Conservation (phyloP, 2,113 vertebrate species). For the Dolichotis patagonum region DNA sequence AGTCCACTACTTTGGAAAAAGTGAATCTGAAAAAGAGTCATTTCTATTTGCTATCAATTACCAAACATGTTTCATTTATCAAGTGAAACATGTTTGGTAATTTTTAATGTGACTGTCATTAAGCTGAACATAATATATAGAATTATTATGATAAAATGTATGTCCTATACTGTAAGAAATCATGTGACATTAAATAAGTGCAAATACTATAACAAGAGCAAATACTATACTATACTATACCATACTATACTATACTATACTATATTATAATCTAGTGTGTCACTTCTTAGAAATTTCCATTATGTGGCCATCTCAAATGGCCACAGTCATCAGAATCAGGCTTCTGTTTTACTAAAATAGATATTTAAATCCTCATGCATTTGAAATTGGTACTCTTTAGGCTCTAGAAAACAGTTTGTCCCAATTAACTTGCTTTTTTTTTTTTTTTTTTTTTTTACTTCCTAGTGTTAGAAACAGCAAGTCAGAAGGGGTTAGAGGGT, state of each 20-base stretch:
- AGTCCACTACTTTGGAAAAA: background rate
- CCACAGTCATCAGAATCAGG: background rate
- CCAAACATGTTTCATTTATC: conserved; percentile 47
- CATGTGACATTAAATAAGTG: background rate
- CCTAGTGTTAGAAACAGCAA: background rate
- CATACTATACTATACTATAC: background rate
- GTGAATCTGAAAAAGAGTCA: background rate
- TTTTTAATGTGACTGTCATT: conserved; percentile 38
- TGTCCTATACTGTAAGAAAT: conserved; percentile 8
- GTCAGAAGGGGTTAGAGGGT: background rate
- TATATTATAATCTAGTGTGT: background rate
- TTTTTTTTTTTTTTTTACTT: background rate
- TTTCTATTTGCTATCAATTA: conserved; percentile 48
- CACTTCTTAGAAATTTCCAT: background rate
- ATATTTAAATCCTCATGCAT: background rate
- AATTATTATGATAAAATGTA: conserved; percentile 40
- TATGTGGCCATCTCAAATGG: background rate
- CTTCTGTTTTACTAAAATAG: background rate
- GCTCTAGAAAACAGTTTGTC: background rate
- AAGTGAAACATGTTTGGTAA: too few species aligned
- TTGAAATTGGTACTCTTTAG: conserved; percentile 5
- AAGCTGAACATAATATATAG: background rate
- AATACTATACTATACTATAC: background rate
- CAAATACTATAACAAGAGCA: background rate
- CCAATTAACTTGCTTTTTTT: background rate